phyloP scores from a whole-genome alignment of 1,140 invertebrate species.

The Helicoverpa zea region DNA sequence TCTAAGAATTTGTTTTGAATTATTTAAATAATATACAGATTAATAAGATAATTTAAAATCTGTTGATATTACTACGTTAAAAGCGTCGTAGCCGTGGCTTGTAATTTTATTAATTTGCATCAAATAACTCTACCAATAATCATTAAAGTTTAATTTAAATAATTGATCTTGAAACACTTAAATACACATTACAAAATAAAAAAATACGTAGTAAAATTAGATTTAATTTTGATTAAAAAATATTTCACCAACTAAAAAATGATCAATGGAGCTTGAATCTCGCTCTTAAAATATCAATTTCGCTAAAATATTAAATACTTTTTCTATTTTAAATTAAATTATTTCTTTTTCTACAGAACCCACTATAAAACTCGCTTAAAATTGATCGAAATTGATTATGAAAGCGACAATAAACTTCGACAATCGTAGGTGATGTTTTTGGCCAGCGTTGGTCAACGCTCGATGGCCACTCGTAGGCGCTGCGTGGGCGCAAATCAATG shows the following conservation, averaged over 20 bases:
- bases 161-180: background rate
- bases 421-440: constrained; percentile 75
- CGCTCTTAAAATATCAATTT: background rate
- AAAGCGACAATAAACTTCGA: constrained; percentile 20
- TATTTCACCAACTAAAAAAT: background rate
- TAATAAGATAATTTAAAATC: constrained; percentile 1
- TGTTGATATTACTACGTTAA: background rate
- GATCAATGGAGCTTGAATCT: background rate
- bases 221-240: no score
- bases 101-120: background rate
- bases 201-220: no score
- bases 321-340: no score
- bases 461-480: constrained; percentile 51
- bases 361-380: background rate
- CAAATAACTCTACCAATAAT: background rate
- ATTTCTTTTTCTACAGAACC: constrained; percentile 5
- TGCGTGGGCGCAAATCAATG: constrained; percentile 62
- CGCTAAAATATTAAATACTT: background rate
- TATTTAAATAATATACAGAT: background rate
- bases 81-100: background rate
- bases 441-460: constrained; percentile 76
- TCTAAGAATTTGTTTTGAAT: no score
- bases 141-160: background rate
- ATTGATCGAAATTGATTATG: constrained; percentile 33
- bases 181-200: no score